Base-by-base conservation (phyloP, 2,113 vertebrate species). In the Rostratula benghalensis region DNA sequence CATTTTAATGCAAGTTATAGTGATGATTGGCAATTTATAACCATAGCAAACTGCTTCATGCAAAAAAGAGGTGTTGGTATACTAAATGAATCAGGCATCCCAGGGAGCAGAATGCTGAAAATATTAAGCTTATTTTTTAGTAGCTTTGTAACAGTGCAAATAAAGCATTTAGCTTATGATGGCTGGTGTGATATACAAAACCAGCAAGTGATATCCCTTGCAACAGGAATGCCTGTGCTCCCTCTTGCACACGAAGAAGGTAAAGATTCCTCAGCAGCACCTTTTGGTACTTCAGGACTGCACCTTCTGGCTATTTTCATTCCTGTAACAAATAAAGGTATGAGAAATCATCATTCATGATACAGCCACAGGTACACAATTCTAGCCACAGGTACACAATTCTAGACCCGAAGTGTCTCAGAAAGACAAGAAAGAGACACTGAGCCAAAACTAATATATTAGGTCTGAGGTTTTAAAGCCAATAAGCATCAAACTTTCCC, bases 321-420 rank as follows among this genome's bases (percentile, higher is more conserved):
- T 89, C 56, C 96, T 97, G 73, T 13, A 92, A 83, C 30, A 87
- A 75, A 56, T 30, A 77, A 65, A 60, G 5, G 5, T 22, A 7
- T 28, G 5, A 37, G 65, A 41, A 56, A 25, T 46, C n/a, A 22
- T 57, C 53, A n/a, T 70, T 63, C 90, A 25, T 6, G 37, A 69
- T 50, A n/a, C 28, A 83, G 35, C 21, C 0, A 0, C 24, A 78
- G 54, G 35, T 41, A 48, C 30, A 61, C 45, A 20, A n/a, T n/a
- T n/a, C n/a, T 28, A 83, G 35, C 21, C 0, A 0, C 24, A 78
- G 54, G 35, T 41, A 48, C 30, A 57, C 46, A 21, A 13, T 1
- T 56, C 11, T 5, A 76, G 46, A 76, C 28, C 31, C 80, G 54
- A 80, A 92, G 24, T 21, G 10, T 43, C 65, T 23, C 21, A 69